Base-by-base conservation (phyloP, 1,140 invertebrate species). In the Anastatus disparis region DNA sequence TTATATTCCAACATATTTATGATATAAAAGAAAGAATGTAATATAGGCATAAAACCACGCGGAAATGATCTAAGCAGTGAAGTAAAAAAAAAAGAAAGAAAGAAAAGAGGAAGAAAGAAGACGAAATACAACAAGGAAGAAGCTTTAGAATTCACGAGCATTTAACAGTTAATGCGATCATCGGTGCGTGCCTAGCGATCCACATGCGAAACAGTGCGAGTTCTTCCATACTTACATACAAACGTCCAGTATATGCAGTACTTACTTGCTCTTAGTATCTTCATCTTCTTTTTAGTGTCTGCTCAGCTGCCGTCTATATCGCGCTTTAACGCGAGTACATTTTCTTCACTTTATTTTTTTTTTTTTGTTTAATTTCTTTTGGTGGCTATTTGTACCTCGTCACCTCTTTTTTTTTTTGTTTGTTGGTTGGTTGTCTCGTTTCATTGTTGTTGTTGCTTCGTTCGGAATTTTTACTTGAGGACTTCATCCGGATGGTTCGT, bases 181-280 rank as follows among this genome's bases (percentile, higher is more conserved):
- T 78, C 84, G 81, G 78, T 81, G 82, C 84, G 81, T 85, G 80
- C 72, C 82, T 64, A 52, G 70, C 82, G 85, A 85, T 85, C 85
- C 83, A 86, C 82, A 86, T 86, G 85, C 81, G 83, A 86, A 86
- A 84, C 84, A 85, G 83, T 84, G 83, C 84, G 82, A 85, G 80
- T 78, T 85, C 52, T 24, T 9, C n/a, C 20, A 35, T n/a, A n/a
- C n/a, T n/a, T n/a, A n/a, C n/a, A n/a, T n/a, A n/a, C n/a, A n/a
- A n/a, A n/a, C 56, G 44, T n/a, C 24, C 4, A 15, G 42, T 48
- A 20, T 29, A 17, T 10, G 20, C n/a, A n/a, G n/a, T n/a, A n/a
- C n/a, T n/a, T n/a, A n/a, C n/a, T n/a, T n/a, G n/a, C n/a, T n/a
- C n/a, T n/a, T n/a, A n/a, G n/a, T 38, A 58, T 61, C 38, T 38